These are phyloP conservation scores for Andinoacara biseriatus DNA, from an alignment of 2,113 vertebrate species.

Conservation along the genomic window DNA sequence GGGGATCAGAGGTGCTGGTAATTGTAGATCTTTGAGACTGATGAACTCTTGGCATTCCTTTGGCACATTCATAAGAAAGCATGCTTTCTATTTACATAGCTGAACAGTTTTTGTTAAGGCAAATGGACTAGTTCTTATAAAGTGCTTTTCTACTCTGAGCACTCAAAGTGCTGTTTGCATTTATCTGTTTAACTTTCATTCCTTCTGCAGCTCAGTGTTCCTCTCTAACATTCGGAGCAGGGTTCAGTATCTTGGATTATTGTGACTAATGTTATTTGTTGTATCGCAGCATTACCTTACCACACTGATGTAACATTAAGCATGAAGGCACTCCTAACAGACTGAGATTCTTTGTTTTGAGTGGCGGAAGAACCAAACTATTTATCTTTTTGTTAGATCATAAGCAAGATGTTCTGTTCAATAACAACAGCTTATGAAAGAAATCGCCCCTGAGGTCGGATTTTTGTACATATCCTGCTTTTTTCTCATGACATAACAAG, in stretches of 20 bases:
- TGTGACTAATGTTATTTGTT: background rate
- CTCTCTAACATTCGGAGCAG: too few relatives aligned
- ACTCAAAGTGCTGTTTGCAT: too few relatives aligned
- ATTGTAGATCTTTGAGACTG: background rate
- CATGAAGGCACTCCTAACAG: background rate
- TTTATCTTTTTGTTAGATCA: background rate
- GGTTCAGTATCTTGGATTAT: too few relatives aligned
- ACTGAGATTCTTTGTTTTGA: background rate
- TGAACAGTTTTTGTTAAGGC: background rate
- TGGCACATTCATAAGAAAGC: background rate
- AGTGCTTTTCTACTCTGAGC: too few relatives aligned
- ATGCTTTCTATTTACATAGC: background rate
- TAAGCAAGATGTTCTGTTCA: background rate
- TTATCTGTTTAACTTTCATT: too few relatives aligned
- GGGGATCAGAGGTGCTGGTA: too few relatives aligned
- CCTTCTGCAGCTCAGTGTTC: too few relatives aligned
- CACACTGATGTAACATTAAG: background rate
- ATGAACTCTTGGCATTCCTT: background rate
- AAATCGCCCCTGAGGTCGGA: too few relatives aligned
- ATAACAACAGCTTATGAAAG: background rate
- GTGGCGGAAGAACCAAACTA: background rate
- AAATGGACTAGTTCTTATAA: too few relatives aligned
- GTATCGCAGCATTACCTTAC: background rate
- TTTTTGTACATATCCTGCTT: too few relatives aligned
- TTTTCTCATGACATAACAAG: too few relatives aligned